Base-by-base conservation (phyloP, 2,113 vertebrate genomes). In the Sander lucioperca region DNA sequence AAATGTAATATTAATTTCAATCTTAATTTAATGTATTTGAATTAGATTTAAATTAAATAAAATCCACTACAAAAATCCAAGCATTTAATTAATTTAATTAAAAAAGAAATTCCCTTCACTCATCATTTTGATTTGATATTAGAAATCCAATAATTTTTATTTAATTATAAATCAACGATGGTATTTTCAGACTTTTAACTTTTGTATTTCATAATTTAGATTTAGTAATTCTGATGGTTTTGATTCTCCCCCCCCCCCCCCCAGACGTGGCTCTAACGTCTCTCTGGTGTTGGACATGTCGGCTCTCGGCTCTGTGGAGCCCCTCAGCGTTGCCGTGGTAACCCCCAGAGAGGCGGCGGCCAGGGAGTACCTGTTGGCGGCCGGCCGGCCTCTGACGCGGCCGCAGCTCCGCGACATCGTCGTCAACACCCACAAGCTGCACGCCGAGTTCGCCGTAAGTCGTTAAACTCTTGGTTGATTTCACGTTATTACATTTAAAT, bases 271-370 rank as follows among this genome's bases (percentile, higher is more conserved):
- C 45, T 99, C 98, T 36, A 99, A 99, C 1, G 98, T 99, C 4
- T 99, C 98, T 1, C 94, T 99, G 85, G 97, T 97, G 15, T 62
- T 99, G 95, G 98, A 99, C 90, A 98, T 99, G 98, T 97, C 96
- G 62, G 95, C 96, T 25, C 91, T 99, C 80, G 97, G 97, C 68
- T 95, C 90, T 0, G 93, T 97, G 47, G 98, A 99, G 86, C 97
- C 98, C 56, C 96, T 99, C 0, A 90, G 90, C 16, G 63, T 91
- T 15, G 59, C 94, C 2, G 93, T 95, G 58, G 95, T 95, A 4
- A 97, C 96, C 1, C 97, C 98, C 14, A 94, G 97, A n/a, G 97
- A 97, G 91, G 95, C 97, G 10, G 97, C 95, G 0, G 92, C 97
- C 0, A 94, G 96, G 93, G 97, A 99, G 77, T 99, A 98, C 76